A percentile compares a stretch with the other conserved stretches of the same genome.
phyloP scores from a whole-genome alignment of 2,113 vertebrate species.

The Symphodus melops region DNA sequence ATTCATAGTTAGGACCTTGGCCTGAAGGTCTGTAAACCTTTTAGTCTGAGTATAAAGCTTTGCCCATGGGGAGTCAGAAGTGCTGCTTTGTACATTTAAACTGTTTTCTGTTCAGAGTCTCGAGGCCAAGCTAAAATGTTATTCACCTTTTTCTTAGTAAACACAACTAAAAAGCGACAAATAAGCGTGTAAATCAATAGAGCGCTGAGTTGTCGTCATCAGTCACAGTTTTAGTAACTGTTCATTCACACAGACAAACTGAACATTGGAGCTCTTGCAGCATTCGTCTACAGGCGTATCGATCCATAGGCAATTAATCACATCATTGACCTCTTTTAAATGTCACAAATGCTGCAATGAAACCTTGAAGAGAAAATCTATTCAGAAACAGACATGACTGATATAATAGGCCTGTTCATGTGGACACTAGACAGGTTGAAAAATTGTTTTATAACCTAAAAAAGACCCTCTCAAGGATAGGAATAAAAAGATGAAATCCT shows the following conservation, averaged over 20 bases:
- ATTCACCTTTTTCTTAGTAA: not conserved
- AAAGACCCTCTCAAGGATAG: not conserved
- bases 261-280: not conserved
- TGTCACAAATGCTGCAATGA: not conserved
- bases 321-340: slow-evolving; percentile 14
- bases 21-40: slow-evolving; percentile 12
- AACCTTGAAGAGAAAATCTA: not conserved
- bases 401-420: not conserved
- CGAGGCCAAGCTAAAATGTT: slow-evolving; percentile 7
- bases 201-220: slow-evolving; percentile 7
- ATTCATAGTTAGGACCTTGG: not conserved
- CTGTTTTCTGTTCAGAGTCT: not conserved
- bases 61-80: not conserved
- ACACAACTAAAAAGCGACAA: not conserved
- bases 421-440: not conserved
- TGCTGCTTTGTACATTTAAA: slow-evolving; percentile 8
- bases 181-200: not conserved
- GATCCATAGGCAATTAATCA: slow-evolving; percentile 17
- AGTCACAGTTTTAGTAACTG: slow-evolving; percentile 1
- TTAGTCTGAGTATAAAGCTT: not conserved
- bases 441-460: not conserved
- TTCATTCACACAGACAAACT: not conserved
- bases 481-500: not conserved
- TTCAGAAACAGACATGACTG: not conserved
- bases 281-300: not conserved